phyloP scores from a whole-genome alignment of 2,113 vertebrate genomes.

The Pterocles orientalis region DNA sequence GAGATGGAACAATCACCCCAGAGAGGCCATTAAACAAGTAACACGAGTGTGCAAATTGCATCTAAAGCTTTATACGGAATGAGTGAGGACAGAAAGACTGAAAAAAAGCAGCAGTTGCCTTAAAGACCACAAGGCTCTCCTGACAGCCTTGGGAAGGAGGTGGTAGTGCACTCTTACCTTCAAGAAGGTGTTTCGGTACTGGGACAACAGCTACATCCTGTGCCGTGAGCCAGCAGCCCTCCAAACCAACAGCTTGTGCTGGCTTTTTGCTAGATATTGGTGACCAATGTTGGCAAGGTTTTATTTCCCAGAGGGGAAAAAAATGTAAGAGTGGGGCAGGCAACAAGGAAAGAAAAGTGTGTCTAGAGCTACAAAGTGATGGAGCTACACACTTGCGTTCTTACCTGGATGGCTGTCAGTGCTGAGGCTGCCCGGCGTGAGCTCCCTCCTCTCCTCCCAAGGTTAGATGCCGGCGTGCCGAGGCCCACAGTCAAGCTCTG shows the following conservation, averaged over 20 bases:
- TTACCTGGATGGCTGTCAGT: background rate
- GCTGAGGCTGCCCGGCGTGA: background rate
- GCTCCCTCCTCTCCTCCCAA: background rate
- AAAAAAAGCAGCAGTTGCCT: background rate
- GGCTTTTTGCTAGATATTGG: background rate
- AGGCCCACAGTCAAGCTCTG: rapidly evolving
- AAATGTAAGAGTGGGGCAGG: background rate
- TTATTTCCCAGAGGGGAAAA: background rate
- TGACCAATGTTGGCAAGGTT: background rate
- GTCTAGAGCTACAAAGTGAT: background rate
- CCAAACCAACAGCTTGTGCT: background rate
- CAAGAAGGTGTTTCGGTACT: background rate
- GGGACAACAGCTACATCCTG: background rate
- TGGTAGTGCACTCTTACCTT: background rate
- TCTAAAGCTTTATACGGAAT: background rate
- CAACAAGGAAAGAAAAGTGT: background rate
- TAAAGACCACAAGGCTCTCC: background rate
- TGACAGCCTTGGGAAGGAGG: background rate
- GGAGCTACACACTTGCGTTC: background rate
- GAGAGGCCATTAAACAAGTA: background rate
- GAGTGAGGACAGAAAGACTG: background rate
- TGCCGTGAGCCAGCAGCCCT: background rate
- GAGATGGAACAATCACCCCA: background rate
- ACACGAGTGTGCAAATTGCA: background rate
- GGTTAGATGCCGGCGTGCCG: rapidly evolving